Evolutionary conservation across 2,113 vertebrate genomes (phyloP).

Genomic region (Syngnathus floridae): DNA sequence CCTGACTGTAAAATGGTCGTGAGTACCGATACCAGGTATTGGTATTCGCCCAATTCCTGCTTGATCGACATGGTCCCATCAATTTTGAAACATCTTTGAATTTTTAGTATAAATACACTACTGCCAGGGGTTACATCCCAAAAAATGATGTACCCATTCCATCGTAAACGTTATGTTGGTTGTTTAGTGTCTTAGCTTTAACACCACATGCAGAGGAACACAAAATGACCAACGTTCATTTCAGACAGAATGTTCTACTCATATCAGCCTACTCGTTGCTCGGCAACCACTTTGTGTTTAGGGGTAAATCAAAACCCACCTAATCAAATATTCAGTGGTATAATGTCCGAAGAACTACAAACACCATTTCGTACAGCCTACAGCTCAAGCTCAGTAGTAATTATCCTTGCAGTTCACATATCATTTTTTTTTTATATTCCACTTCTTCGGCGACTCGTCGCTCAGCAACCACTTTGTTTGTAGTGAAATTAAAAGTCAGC

Average conservation of each 20-base stretch:
- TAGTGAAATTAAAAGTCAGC: slow-evolving; percentile 67
- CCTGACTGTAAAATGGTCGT: too few species aligned
- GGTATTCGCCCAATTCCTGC: too few species aligned
- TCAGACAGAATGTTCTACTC: slow-evolving; percentile 28
- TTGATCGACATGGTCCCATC: too few species aligned
- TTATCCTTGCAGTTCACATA: slow-evolving; percentile 39
- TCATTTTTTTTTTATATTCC: slow-evolving; percentile 37
- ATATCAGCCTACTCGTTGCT: slow-evolving; percentile 39
- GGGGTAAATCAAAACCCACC: slow-evolving; percentile 66
- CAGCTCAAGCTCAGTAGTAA: slow-evolving; percentile 35
- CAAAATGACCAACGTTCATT: neutral
- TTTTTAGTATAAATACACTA: too few species aligned
- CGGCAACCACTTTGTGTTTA: slow-evolving; percentile 42
- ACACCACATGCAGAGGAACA: neutral
- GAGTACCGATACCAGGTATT: too few species aligned
- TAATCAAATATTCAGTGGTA: slow-evolving; percentile 73
- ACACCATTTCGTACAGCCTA: neutral
- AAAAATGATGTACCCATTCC: too few species aligned
- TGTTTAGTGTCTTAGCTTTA: neutral
- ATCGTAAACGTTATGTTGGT: neutral
- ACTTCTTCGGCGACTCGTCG: slow-evolving; percentile 39
- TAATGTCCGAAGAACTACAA: slow-evolving; percentile 57
- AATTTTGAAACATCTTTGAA: too few species aligned
- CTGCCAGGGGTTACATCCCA: too few species aligned
- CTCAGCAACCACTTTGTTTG: slow-evolving; percentile 43